Base-by-base conservation (phyloP, 1,140 invertebrate genomes). In the Drosophila biarmipes region DNA sequence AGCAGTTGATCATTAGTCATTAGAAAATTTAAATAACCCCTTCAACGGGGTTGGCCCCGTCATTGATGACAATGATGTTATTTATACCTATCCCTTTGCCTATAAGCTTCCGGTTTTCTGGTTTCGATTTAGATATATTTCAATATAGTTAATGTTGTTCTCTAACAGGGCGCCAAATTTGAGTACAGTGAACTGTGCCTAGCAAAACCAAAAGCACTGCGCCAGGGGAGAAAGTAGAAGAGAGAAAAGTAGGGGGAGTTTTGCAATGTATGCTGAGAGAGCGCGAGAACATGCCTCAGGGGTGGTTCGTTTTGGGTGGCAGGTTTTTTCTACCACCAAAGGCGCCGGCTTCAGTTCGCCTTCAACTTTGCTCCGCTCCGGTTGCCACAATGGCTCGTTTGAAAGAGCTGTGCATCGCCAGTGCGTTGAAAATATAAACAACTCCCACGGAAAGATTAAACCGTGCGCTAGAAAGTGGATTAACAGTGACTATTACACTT, bases 331-430 rank as follows among this genome's bases (percentile, higher is more conserved):
- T 69, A 69, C 63, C 66, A 53, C 63, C 63, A 55, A 69, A 56
- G 66, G 49, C 64, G 34, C 66, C 66, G 66, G 66, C 63, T 68
- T 69, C 42, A 69, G 66, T 69, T 68, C 49, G 64, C 66, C 42
- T 24, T 69, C 42, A 69, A 68, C 66, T 56, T 37, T 24, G 66
- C 40, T 46, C n/a, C 42, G 34, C 35, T 64, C 15, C 58, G 63
- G 58, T 67, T 19, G 59, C 59, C 63, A 46, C 58, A 27, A 67
- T 49, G 45, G 27, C 19, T 42, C 58, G 37, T 17, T 14, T 64
- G 7, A 42, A 27, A 63, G 34, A 34, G 1, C 27, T 64, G 12
- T 31, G 45, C 37, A 15, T 27, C 12, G 10, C n/a, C 2, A 17
- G 45, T 42, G 35, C 12, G 8, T 24, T 12, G 4, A 12, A 51